Conservation (phyloP, 64 coral and sea anemone species). For the Stichodactyla mertensii region DNA sequence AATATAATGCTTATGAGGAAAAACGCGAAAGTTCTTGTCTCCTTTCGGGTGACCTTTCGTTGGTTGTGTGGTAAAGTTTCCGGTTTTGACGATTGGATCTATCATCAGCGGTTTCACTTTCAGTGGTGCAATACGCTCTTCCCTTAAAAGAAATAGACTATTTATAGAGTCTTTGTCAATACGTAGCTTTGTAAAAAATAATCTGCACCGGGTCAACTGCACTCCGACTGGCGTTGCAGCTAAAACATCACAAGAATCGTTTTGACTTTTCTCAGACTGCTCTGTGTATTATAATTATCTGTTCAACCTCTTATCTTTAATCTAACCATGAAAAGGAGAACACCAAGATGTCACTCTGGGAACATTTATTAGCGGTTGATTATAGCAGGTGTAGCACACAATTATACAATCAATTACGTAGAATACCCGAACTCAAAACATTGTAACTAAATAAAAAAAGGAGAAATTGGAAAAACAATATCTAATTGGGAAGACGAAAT, state of each 20-base stretch:
- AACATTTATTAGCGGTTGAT: not conserved
- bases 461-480: not conserved
- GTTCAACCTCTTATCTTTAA: not conserved
- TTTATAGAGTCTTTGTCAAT: constrained; percentile 1
- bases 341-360: not conserved
- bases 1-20: constrained; percentile 1
- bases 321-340: not conserved
- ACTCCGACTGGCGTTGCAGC: not conserved
- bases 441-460: not conserved
- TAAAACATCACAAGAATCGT: not conserved
- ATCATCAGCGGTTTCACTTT: constrained; percentile 13
- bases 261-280: constrained; percentile 2
- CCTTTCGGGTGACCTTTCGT: not conserved
- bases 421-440: not conserved
- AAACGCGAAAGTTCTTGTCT: not conserved
- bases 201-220: not conserved
- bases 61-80: constrained; percentile 6
- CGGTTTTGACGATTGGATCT: not conserved
- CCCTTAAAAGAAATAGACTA: not conserved
- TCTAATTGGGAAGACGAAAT: not conserved
- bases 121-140: not conserved
- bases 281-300: not conserved
- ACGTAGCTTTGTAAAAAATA: not conserved
- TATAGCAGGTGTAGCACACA: not conserved
- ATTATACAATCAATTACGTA: not conserved